These are phyloP conservation scores for Drosophila planitibia DNA, from an alignment of 2,888 invertebrate genomes.

Conservation along the genomic window DNA sequence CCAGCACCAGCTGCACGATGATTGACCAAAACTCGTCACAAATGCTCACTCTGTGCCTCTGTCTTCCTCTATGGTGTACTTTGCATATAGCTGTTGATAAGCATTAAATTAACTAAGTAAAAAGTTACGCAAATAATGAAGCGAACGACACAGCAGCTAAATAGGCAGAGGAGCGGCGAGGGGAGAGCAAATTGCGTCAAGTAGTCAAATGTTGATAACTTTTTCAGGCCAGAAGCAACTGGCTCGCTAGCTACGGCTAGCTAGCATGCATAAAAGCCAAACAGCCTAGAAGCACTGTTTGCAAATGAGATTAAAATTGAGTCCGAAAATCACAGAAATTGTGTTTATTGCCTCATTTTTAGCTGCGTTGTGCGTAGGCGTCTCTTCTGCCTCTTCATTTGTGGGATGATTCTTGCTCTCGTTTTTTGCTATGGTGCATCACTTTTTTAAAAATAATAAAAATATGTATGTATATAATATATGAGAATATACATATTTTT, in stretches of 20 bases:
- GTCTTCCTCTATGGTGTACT: constrained; percentile 9
- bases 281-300: constrained; percentile 10
- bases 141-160: not conserved
- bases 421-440: constrained; percentile 32
- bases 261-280: not conserved
- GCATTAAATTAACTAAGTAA: constrained; percentile 43
- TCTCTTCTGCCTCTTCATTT: constrained; percentile 5
- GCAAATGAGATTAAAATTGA: constrained; percentile 30
- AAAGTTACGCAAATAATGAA: constrained; percentile 36
- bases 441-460: constrained; percentile 4
- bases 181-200: constrained; percentile 36
- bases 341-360: constrained; percentile 20
- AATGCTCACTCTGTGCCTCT: not conserved
- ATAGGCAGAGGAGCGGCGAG: not conserved
- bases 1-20: constrained; percentile 9
- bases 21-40: constrained; percentile 55
- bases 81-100: constrained; percentile 56
- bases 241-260: not conserved
- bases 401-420: constrained; percentile 25
- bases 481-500: constrained; percentile 10
- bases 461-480: not conserved
- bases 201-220: constrained; percentile 32
- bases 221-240: constrained; percentile 16
- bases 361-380: constrained; percentile 27
- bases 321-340: constrained; percentile 26